Evolutionary conservation across 2,888 invertebrate species (phyloP), one percentile per base, ranked within the genome.

Genomic region (Nemurella pictetii): DNA sequence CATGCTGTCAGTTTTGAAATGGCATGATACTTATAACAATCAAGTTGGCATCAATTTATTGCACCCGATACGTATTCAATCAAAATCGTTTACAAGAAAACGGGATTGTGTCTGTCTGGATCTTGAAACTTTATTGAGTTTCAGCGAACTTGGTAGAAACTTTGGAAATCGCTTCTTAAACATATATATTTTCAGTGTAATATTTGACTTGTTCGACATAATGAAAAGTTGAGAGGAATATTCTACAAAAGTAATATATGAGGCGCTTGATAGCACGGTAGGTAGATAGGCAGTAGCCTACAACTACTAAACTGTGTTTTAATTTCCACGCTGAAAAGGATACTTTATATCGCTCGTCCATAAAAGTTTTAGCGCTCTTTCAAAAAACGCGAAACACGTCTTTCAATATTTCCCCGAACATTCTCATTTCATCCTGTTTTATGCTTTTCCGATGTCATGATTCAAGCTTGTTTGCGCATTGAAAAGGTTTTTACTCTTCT

Each of bases 401-500:
- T 78, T 29, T 30, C 30, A 27, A 78, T 29, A 78, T 30, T 55
- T 55, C 9, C 20, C 1, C 55, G 55, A 29, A 30, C 78, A 78
- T 78, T 30, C 30, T 78, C 30, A 78, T 78, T n/a, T 78, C 78
- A 28, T 20, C 26, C 75, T 78, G 12, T 78, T 55, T 78, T 78
- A 78, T 78, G 29, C 28, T 5, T 29, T 78, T 29, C 30, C 78
- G 78, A 78, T 78, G 30, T 30, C 29, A 78, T 78, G 29, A 28
- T 30, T 78, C 30, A n/a, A 29, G 78, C 30, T 9, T 78, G 78
- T 78, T 78, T 78, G 30, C 28, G 28, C 78, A 78, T 28, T 30
- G 29, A 72, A 82, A 82, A 82, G 72, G 82, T 82, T 78, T 78
- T 82, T 55, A 27, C 82, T 29, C 20, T 35, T 32, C 82, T 36